Evolutionary conservation across 2,797 vertebrate genomes (phyloP).

Genomic region (Eulemur mongoz): DNA sequence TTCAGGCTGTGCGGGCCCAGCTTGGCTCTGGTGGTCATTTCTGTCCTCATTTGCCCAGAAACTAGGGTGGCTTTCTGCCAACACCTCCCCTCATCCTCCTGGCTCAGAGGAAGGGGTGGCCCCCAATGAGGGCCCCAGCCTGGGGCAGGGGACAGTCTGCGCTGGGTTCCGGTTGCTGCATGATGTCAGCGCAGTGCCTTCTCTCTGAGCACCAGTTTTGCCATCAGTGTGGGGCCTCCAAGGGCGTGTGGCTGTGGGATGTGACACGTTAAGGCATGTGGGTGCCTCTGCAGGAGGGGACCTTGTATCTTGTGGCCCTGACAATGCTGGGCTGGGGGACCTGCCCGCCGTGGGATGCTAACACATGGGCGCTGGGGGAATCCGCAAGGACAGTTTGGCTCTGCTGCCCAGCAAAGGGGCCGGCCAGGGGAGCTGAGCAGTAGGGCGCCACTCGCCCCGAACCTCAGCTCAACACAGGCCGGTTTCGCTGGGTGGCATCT

Average conservation of each 20-base stretch:
- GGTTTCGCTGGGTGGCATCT: background rate
- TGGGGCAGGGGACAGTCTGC: background rate
- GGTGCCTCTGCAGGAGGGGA: background rate
- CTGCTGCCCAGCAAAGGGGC: background rate
- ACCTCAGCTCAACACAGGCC: too few relatives aligned
- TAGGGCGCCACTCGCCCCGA: background rate
- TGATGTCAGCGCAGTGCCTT: background rate
- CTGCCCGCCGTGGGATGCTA: background rate
- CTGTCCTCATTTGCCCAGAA: background rate
- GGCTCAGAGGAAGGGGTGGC: background rate
- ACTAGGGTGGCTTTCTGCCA: background rate
- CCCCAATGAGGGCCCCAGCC: background rate
- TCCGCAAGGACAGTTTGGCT: background rate
- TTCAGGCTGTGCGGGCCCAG: background rate
- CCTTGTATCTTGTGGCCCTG: fast-evolving
- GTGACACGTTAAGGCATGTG: background rate
- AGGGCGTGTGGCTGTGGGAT: background rate
- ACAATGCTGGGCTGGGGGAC: fast-evolving
- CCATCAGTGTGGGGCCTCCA: background rate
- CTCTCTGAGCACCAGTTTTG: background rate
- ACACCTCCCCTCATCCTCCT: background rate
- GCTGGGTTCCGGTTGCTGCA: background rate
- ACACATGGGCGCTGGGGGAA: background rate
- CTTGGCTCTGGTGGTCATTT: background rate
- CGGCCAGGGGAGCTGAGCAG: background rate